phyloP scores from a whole-genome alignment of 2,888 invertebrate species.

The Pocota personata region DNA sequence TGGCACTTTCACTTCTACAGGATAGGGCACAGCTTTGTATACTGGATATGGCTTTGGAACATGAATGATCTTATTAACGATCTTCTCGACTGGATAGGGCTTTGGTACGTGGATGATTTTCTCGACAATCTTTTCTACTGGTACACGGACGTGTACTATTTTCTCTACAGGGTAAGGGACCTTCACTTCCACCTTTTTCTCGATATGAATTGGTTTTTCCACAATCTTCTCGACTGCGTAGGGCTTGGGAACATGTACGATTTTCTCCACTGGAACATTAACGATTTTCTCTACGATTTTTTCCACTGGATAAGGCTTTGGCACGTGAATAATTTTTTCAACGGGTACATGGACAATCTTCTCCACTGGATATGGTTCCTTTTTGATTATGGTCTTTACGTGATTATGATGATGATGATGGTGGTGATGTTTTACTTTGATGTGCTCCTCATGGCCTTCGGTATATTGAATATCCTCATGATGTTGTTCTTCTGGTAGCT shows the following conservation, averaged over 20 bases:
- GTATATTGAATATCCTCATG: slow-evolving; percentile 54
- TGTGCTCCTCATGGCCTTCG: slow-evolving; percentile 74
- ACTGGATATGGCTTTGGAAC: slow-evolving; percentile 81
- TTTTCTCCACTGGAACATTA: slow-evolving; percentile 78
- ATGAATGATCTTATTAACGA: slow-evolving; percentile 75
- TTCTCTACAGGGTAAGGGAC: slow-evolving; percentile 80
- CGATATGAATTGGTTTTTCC: slow-evolving; percentile 83
- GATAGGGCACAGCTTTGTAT: slow-evolving; percentile 78
- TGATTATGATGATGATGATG: slow-evolving; percentile 87
- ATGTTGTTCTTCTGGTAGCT: slow-evolving; percentile 49
- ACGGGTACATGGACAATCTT: slow-evolving; percentile 81
- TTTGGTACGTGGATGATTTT: slow-evolving; percentile 84
- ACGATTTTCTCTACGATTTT: slow-evolving; percentile 79
- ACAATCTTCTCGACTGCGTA: slow-evolving; percentile 78
- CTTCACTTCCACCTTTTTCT: slow-evolving; percentile 79
- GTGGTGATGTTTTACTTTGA: slow-evolving; percentile 85
- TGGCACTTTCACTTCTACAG: slow-evolving; percentile 82
- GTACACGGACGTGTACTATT: slow-evolving; percentile 75
- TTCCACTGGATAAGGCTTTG: slow-evolving; percentile 84
- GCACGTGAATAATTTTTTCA: slow-evolving; percentile 85
- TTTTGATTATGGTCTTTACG: slow-evolving; percentile 86
- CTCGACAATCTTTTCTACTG: slow-evolving; percentile 80
- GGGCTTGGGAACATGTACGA: slow-evolving; percentile 82
- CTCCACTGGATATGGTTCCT: slow-evolving; percentile 84
- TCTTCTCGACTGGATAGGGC: slow-evolving; percentile 77